A percentile compares a stretch with the other conserved stretches of the same genome.
Evolutionary conservation across 2,797 vertebrate species (phyloP).

Genomic region (Stomatorhinus walkeri): DNA sequence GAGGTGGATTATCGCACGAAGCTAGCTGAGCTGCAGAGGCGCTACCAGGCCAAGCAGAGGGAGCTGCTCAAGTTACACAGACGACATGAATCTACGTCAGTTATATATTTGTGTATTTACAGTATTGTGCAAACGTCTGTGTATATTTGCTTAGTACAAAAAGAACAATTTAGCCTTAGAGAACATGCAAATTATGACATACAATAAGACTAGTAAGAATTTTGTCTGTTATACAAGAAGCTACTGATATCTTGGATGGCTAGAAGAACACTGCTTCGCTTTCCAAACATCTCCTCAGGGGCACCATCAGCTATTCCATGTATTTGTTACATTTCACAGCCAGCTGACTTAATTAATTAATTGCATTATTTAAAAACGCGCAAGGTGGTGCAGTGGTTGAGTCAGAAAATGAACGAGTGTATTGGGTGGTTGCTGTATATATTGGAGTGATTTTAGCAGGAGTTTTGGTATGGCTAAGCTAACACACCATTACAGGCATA

Average conservation of each 20-base stretch:
- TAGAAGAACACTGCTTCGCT: background rate
- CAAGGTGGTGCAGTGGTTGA: background rate
- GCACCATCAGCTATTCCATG: background rate
- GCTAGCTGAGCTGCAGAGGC: conserved; percentile 86
- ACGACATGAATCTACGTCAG: conserved; percentile 82
- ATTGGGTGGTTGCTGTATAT: background rate
- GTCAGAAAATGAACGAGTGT: background rate
- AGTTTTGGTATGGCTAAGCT: background rate
- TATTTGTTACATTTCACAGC: background rate
- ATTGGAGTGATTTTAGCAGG: background rate
- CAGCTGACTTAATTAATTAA: background rate
- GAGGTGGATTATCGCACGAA: conserved; percentile 88
- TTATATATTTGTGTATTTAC: conserved; percentile 20
- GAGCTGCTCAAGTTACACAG: conserved; percentile 87
- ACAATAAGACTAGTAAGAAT: background rate
- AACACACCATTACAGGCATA: background rate
- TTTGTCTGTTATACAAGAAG: background rate
- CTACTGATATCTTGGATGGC: background rate
- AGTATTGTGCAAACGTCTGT: background rate
- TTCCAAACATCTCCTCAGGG: background rate
- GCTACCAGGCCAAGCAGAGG: conserved; percentile 89
- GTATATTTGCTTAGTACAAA: background rate
- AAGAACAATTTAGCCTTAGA: background rate
- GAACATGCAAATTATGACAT: background rate
- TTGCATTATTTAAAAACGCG: background rate